A percentile compares a stretch with the other conserved stretches of the same genome.
Conservation (phyloP, 2,797 vertebrate genomes). For the Naso thynnoides region DNA sequence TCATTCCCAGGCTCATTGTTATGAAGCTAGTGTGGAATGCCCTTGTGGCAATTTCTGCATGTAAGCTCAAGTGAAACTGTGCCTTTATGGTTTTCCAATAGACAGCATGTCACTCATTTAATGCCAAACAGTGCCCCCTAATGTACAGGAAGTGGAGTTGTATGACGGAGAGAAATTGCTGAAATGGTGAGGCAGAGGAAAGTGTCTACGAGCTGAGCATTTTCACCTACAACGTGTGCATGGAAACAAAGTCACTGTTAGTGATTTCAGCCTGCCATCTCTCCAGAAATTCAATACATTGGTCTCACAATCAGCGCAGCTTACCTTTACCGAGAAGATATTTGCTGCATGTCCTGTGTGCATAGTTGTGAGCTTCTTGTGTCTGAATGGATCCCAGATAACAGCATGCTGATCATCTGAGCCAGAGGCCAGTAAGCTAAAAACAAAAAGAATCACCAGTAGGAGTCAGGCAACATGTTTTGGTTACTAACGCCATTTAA, state of each 20-base stretch:
- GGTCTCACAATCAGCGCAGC: background rate
- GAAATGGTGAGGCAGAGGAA: slow-evolving; percentile 6
- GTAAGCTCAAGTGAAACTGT: background rate
- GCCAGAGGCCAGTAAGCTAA: slow-evolving; percentile 95
- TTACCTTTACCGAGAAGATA: slow-evolving; percentile 99
- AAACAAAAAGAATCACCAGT: slow-evolving; percentile 33
- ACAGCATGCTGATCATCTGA: slow-evolving; percentile 99
- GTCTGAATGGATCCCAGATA: slow-evolving; percentile 97
- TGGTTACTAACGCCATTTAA: background rate
- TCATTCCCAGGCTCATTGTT: background rate
- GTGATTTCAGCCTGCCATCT: background rate
- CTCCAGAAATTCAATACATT: background rate
- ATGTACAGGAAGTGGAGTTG: slow-evolving; percentile 1
- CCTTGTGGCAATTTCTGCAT: background rate
- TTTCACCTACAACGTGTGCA: background rate
- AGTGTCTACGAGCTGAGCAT: background rate
- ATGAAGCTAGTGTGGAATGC: background rate
- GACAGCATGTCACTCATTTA: background rate
- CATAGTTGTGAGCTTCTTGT: slow-evolving; percentile 98
- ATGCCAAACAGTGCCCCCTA: slow-evolving; percentile 44
- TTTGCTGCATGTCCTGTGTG: slow-evolving; percentile 98
- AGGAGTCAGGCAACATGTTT: slow-evolving; percentile 15
- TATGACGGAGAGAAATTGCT: background rate
- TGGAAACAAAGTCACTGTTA: background rate
- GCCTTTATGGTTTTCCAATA: background rate